Percentiles rank a stretch among this genome's conserved stretches.
phyloP scores from a whole-genome alignment of 2,888 invertebrate species.

The Aromia moschata region DNA sequence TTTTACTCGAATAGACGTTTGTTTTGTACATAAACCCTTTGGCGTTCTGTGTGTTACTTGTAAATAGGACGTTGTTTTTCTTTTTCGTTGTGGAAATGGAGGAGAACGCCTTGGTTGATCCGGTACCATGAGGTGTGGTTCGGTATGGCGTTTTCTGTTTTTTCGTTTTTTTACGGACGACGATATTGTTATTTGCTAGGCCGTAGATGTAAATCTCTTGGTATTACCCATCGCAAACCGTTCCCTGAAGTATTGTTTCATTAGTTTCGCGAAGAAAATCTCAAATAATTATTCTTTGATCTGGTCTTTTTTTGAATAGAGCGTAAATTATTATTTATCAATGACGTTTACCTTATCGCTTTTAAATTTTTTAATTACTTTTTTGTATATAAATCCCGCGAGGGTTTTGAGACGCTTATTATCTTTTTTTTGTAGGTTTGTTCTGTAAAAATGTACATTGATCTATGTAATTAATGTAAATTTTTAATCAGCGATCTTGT shows the following conservation, averaged over 20 bases:
- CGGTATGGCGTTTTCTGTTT: neutral
- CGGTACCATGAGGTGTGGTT: too few relatives aligned
- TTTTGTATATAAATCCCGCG: conserved; percentile 28
- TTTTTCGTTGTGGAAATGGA: conserved; percentile 11
- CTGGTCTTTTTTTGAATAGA: conserved; percentile 29
- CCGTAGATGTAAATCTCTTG: conserved; percentile 9
- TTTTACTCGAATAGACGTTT: conserved; percentile 38
- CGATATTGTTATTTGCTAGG: conserved; percentile 10
- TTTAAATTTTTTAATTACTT: conserved; percentile 27
- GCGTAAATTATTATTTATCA: conserved; percentile 23
- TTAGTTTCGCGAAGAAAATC: conserved; percentile 23
- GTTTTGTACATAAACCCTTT: conserved; percentile 28
- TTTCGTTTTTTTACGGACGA: conserved; percentile 4
- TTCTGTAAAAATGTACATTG: conserved; percentile 40
- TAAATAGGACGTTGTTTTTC: conserved; percentile 19
- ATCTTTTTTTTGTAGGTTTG: conserved; percentile 27
- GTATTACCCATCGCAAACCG: conserved; percentile 12
- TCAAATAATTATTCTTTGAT: conserved; percentile 33
- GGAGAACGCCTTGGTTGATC: neutral
- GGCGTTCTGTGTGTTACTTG: conserved; percentile 26
- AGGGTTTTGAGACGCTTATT: conserved; percentile 36
- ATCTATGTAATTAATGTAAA: conserved; percentile 45
- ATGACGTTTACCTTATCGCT: conserved; percentile 3
- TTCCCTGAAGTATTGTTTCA: conserved; percentile 15
- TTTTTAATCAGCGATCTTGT: conserved; percentile 47